A percentile compares a stretch with the other conserved stretches of the same genome.
Conservation (phyloP, 2,888 invertebrate species). For the Axea sp. region DNA sequence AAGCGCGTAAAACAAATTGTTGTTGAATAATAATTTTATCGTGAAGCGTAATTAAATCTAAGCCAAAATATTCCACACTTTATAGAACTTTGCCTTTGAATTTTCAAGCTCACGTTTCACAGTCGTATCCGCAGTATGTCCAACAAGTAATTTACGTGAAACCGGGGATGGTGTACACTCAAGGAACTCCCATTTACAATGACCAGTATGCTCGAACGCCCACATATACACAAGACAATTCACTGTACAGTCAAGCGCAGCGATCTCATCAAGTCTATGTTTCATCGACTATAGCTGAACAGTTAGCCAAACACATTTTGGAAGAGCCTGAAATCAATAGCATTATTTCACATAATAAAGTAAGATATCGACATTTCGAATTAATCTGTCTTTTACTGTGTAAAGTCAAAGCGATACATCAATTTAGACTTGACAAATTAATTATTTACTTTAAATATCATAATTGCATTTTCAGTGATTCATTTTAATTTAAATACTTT, state of each 20-base stretch:
- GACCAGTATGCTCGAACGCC: slow-evolving; percentile 67
- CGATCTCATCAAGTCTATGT: slow-evolving; percentile 70
- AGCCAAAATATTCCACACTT: slow-evolving; percentile 23
- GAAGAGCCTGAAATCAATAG: slow-evolving; percentile 65
- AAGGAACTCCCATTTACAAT: slow-evolving; percentile 65
- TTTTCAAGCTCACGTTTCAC: slow-evolving; percentile 58
- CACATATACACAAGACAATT: slow-evolving; percentile 71
- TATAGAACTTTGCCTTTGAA: slow-evolving; percentile 49
- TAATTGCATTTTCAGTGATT: no score
- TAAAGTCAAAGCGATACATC: no score
- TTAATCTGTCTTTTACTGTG: background rate
- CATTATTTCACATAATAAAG: slow-evolving; percentile 65
- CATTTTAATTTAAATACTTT: no score
- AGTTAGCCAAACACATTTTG: slow-evolving; percentile 67
- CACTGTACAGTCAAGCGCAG: slow-evolving; percentile 65
- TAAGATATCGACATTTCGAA: slow-evolving; percentile 62
- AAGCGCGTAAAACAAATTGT: background rate
- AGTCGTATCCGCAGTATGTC: slow-evolving; percentile 68
- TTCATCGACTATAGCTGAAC: slow-evolving; percentile 63
- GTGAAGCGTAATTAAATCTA: slow-evolving; percentile 16
- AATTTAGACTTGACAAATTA: no score
- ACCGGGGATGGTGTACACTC: slow-evolving; percentile 68
- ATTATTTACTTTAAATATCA: no score
- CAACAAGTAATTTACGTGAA: slow-evolving; percentile 71
- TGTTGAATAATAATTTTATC: slow-evolving; percentile 27